Base-by-base conservation (phyloP, 2,888 invertebrate genomes). In the Caenorhabditis zanzibari region DNA sequence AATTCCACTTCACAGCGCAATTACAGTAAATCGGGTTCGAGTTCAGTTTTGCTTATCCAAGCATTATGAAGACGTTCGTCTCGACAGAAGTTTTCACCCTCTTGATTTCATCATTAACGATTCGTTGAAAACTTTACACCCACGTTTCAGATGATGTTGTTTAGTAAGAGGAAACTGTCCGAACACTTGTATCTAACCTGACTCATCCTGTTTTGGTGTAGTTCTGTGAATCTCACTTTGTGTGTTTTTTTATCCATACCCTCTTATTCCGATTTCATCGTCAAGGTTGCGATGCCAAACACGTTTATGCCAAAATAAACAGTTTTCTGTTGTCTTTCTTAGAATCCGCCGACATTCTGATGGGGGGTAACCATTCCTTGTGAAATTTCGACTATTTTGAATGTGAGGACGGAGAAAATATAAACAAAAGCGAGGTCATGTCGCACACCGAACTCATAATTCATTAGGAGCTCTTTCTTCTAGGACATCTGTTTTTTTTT, bases 231-330 rank as follows among this genome's bases (percentile, higher is more conserved):
- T 38, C 38, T 38, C 9, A 38, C 38, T 10, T 6, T 10, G 38
- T 38, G 38, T 38, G 6, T 66, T 56, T 77, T 68, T 76, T 77
- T 69, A 35, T 49, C 19, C 54, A 49, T 54, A 19, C 24, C 54
- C n/a, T 71, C 61, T 49, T 69, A 61, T 69, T 77, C 69, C 22
- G 32, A 32, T 32, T 38, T 47, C 47, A 54, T 49, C 79, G 71
- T 79, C 79, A 79, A 79, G 79, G 79, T 79, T 79, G 79, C 68
- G 54, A 68, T 54, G 35, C 71, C 44, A 79, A 79, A 79, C 79
- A 71, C 71, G 79, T 79, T 79, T 79, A 79, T 79, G 71, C 71
- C 79, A 79, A 79, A 79, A 79, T 79, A 79, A 79, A 79, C 71
- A 79, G 79, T 79, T 79, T 79, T 64, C 71, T n/a, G n/a, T n/a